Evolutionary conservation across 2,888 invertebrate genomes (phyloP), one percentile per base, ranked within the genome.

Genomic region (Spilosoma lubricipeda): DNA sequence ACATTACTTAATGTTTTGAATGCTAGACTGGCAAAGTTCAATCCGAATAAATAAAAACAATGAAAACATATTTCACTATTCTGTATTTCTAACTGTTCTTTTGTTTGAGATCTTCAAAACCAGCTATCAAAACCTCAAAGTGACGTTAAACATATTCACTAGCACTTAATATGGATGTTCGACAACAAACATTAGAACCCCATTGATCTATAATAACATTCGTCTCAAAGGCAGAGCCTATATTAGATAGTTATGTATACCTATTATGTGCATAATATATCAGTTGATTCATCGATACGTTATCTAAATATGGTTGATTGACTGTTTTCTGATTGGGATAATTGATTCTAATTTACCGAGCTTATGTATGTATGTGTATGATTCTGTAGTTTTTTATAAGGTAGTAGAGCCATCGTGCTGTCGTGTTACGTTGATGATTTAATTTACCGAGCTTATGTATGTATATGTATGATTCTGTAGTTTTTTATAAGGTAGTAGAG

Each of bases 161-260:
- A 59, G 20, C 59, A n/a, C 52, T 0, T n/a, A n/a, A 63, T 72
- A 73, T 69, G 48, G 52, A 69, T 52, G 11, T n/a, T 27, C 59
- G 56, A 73, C 42, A 72, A 33, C 36, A 69, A 69, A 69, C 69
- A 72, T 56, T 70, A 75, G 71, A 63, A 52, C 23, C 33, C 33
- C n/a, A 75, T 72, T 66, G 23, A 74, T 71, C 72, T 42, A 42
- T 69, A 59, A 59, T 70, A 56, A 64, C 42, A 71, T 71, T 59
- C 4, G 45, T 65, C 76, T 74, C 74, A 23, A 52, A 68, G 70
- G 75, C 45, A 72, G 65, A 63, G 42, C 59, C 23, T 67, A 42
- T 65, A 66, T 76, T 71, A 70, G 76, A 71, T 76, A 76, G 33
- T 74, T 70, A 80, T 27, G 72, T 39, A 71, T 70, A 80, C 36